Evolutionary conservation across 1,140 invertebrate genomes (phyloP), one percentile per base, ranked within the genome.

Genomic region (Diprion similis): DNA sequence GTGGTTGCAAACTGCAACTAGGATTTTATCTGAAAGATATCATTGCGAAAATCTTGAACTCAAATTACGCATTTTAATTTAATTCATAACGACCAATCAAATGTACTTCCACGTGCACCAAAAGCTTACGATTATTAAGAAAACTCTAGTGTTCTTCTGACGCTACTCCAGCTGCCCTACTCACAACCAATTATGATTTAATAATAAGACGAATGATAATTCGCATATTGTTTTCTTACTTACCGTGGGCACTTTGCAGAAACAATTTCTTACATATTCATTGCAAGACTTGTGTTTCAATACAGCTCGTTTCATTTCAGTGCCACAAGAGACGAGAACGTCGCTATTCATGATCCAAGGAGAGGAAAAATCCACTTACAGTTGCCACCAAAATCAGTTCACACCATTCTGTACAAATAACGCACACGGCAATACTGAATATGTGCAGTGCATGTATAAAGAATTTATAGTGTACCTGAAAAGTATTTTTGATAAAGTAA

Each of bases 351-450:
- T 9, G 81, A 80, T 70, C 19, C 71, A 3, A 45, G 37, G 24
- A 70, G 17, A 68, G 66, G 73, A 37, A 69, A 68, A 11, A 77
- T 82, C 6, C 71, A 66, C 11, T 19, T 76, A 3, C 17, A 66
- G 19, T 8, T 81, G 68, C 45, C 71, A 66, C 10, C 70, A 48
- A 13, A 72, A 37, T 78, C 81, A 17, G 66, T 81, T 19, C 64
- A 78, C 45, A 82, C 81, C 19, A 70, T 82, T n/a, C 70, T 79
- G 37, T 81, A 80, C 74, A 66, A 48, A 45, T 72, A 18, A 37
- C 24, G 24, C 24, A 37, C 24, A 37, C 6, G 24, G 2, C 2
- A 37, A 37, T 37, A 37, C 24, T 37, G 24, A 37, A 37, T 37
- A 37, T 37, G 6, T 37, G 24, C 24, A 37, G 24, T 37, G 24